These are phyloP conservation scores for Rhimphoctona megacephalus DNA, from an alignment of 2,888 invertebrate species.

Conservation along the genomic window DNA sequence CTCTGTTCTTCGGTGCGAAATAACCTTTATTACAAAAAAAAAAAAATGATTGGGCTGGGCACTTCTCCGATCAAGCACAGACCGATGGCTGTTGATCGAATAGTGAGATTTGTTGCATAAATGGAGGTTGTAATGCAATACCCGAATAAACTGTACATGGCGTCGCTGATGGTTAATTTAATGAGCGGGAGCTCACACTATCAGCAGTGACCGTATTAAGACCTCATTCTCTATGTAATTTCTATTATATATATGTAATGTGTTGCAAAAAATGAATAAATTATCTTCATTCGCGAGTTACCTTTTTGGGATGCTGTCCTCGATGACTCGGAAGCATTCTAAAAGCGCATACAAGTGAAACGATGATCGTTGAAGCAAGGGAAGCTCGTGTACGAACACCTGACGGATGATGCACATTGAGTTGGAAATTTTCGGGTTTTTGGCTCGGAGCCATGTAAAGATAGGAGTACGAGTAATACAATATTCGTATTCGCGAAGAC, in stretches of 20 bases:
- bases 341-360: slow-evolving; percentile 5
- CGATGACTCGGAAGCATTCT: not conserved
- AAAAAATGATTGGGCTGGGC: no score
- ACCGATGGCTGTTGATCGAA: no score
- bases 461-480: not conserved
- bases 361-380: slow-evolving; percentile 10
- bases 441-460: slow-evolving; percentile 13
- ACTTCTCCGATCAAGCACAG: no score
- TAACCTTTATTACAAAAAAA: no score
- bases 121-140: no score
- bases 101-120: no score
- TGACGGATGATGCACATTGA: slow-evolving; percentile 10
- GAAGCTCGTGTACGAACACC: not conserved
- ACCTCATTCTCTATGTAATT: not conserved
- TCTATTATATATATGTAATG: not conserved
- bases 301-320: not conserved
- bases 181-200: no score
- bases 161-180: no score
- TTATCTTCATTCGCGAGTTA: not conserved
- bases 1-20: no score
- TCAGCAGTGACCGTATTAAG: not conserved
- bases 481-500: not conserved
- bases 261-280: not conserved
- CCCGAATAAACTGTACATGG: no score
- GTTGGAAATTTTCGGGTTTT: slow-evolving; percentile 25